A percentile compares a stretch with the other conserved stretches of the same genome.
phyloP scores from a whole-genome alignment of 53 echinoderm and acorn worm genomes.

The Luidia sarsii region DNA sequence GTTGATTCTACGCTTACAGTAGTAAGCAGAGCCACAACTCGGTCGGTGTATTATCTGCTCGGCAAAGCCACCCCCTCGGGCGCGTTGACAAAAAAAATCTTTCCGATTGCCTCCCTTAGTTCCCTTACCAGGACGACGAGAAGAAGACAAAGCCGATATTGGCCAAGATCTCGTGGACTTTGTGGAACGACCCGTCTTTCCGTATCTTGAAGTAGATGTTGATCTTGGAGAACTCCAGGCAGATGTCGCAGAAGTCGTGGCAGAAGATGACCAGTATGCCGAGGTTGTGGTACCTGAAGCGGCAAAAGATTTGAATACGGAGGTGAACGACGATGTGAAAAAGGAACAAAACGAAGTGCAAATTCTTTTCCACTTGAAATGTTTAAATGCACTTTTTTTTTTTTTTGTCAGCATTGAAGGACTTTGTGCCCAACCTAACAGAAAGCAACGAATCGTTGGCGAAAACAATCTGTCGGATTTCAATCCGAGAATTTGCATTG shows the following conservation, averaged over 20 bases:
- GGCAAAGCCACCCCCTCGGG: no score
- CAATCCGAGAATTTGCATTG: no score
- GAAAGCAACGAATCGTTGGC: no score
- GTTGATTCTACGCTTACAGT: no score
- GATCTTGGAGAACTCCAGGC: conserved; percentile 90
- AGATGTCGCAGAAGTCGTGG: conserved; percentile 96
- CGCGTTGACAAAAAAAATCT: no score
- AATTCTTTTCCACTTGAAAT: background rate
- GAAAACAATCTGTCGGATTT: no score
- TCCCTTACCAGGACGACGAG: conserved; percentile 84
- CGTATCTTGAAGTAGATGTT: conserved; percentile 82
- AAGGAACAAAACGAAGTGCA: background rate
- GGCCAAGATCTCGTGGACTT: conserved; percentile 73
- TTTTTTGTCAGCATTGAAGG: no score
- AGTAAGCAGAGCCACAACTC: no score
- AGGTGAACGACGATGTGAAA: background rate
- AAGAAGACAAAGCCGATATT: conserved; percentile 84
- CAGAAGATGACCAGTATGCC: conserved; percentile 86
- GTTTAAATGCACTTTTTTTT: no score
- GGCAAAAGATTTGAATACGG: background rate
- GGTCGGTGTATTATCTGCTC: no score
- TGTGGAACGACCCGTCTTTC: conserved; percentile 59
- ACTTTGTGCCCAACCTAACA: no score
- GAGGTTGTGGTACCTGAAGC: conserved; percentile 77
- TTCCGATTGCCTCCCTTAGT: no score